A percentile compares a stretch with the other conserved stretches of the same genome.
These are phyloP conservation scores for Macaria liturata DNA, from an alignment of 2,888 invertebrate genomes.

Conservation along the genomic window DNA sequence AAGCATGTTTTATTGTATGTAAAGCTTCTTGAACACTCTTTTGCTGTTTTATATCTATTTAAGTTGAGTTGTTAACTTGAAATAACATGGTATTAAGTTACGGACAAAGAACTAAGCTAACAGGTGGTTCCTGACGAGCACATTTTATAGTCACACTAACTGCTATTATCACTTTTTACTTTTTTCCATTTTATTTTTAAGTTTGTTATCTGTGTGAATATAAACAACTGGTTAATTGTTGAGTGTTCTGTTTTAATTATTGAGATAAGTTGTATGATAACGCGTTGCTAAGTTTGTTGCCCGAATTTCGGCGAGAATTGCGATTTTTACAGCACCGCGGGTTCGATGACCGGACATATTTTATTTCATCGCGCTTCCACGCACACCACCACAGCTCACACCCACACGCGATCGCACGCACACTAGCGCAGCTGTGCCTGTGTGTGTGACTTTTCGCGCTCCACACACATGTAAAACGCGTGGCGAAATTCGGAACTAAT, in stretches of 20 bases:
- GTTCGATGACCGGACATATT: slow-evolving; percentile 83
- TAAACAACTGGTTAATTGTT: neutral
- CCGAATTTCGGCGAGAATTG: slow-evolving; percentile 79
- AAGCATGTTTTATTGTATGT: no score
- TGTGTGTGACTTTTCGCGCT: slow-evolving; percentile 69
- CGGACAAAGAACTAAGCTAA: slow-evolving; percentile 48
- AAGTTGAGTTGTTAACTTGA: no score
- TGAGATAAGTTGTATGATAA: slow-evolving; percentile 17
- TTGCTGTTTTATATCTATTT: neutral
- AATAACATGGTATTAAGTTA: slow-evolving; percentile 4
- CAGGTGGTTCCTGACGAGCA: slow-evolving; percentile 43
- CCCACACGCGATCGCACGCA: slow-evolving; percentile 61
- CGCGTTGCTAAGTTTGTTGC: slow-evolving; percentile 49
- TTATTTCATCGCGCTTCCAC: slow-evolving; percentile 83
- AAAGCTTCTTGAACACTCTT: neutral
- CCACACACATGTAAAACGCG: no score
- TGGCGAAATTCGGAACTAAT: neutral
- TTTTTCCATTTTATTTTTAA: neutral
- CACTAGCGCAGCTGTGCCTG: slow-evolving; percentile 65
- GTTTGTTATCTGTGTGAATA: neutral
- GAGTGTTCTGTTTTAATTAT: neutral
- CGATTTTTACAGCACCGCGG: slow-evolving; percentile 81
- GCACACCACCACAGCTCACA: slow-evolving; percentile 71
- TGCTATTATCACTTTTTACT: neutral
- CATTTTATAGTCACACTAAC: no score